These are phyloP conservation scores for Amblyopsis rosae DNA, from an alignment of 2,113 vertebrate species.

Conservation along the genomic window DNA sequence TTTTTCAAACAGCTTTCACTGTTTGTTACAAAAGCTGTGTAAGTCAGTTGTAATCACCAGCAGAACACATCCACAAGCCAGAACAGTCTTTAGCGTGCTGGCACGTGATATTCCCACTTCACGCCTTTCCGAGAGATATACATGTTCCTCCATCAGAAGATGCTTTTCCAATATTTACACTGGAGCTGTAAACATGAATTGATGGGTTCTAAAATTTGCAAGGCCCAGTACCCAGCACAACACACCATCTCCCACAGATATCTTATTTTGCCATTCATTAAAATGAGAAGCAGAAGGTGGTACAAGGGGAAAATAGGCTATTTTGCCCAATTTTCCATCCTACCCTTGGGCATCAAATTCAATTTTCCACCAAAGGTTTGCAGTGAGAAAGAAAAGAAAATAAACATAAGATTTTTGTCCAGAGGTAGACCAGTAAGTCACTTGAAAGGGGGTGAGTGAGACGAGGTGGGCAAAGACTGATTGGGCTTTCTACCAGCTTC, in stretches of 20 bases:
- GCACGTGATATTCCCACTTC: constrained; percentile 17
- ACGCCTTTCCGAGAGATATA: constrained; percentile 12
- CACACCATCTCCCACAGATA: constrained; percentile 66
- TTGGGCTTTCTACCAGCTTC: constrained; percentile 52
- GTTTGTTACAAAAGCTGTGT: constrained; percentile 3
- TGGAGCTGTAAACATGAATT: constrained; percentile 51
- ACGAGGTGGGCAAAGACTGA: constrained; percentile 55
- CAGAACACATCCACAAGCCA: constrained; percentile 22
- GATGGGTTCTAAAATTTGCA: constrained; percentile 58
- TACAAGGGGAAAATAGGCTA: constrained; percentile 74
- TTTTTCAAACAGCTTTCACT: constrained; percentile 6
- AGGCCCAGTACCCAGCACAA: constrained; percentile 19
- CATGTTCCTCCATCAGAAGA: constrained; percentile 30
- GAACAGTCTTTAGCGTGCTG: constrained; percentile 1
- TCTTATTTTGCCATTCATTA: constrained; percentile 76
- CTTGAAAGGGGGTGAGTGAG: constrained; percentile 64
- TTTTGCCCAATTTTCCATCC: constrained; percentile 82
- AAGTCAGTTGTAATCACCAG: constrained; percentile 10
- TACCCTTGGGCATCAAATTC: constrained; percentile 83
- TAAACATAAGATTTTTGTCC: constrained; percentile 70
- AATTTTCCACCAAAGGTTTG: constrained; percentile 80
- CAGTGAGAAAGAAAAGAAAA: constrained; percentile 70
- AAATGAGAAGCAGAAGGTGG: constrained; percentile 66
- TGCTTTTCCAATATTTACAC: constrained; percentile 31
- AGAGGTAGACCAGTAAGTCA: constrained; percentile 77